Conservation (phyloP, 2,113 vertebrate genomes). For the Gadus macrocephalus region DNA sequence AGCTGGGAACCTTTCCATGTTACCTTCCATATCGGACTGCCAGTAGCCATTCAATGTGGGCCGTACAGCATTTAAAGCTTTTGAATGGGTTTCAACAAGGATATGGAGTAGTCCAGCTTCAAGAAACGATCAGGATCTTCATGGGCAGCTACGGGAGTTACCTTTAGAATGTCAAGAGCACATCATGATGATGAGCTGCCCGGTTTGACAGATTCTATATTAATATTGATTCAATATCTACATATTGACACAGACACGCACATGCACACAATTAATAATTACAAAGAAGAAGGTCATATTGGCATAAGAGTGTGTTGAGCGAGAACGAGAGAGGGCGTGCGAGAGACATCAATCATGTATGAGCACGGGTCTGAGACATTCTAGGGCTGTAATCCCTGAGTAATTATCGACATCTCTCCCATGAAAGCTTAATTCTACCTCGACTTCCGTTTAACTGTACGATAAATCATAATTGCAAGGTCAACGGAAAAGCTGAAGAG, state of each 20-base stretch:
- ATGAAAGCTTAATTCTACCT: conserved; percentile 44
- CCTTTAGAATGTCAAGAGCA: too few species aligned
- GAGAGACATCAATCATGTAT: conserved; percentile 23
- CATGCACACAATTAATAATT: not conserved
- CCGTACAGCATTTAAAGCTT: too few species aligned
- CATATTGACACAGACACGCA: not conserved
- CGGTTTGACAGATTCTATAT: conserved; percentile 1
- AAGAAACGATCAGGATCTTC: too few species aligned
- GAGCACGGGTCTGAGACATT: conserved; percentile 30
- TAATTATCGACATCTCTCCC: conserved; percentile 50
- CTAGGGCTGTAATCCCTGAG: conserved; percentile 42
- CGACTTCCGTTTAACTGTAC: conserved; percentile 50
- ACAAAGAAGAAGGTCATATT: conserved; percentile 6
- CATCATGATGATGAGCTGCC: not conserved
- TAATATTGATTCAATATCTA: conserved; percentile 3
- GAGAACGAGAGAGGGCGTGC: not conserved
- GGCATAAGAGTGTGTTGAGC: not conserved
- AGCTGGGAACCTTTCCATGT: not conserved
- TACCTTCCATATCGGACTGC: too few species aligned
- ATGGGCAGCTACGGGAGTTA: too few species aligned
- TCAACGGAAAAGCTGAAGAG: conserved; percentile 51
- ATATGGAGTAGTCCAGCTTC: too few species aligned
- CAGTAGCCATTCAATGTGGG: too few species aligned
- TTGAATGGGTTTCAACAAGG: too few species aligned
- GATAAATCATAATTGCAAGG: conserved; percentile 57